These are phyloP conservation scores for Gymnobelideus leadbeateri DNA, from an alignment of 2,113 vertebrate genomes.

Conservation along the genomic window DNA sequence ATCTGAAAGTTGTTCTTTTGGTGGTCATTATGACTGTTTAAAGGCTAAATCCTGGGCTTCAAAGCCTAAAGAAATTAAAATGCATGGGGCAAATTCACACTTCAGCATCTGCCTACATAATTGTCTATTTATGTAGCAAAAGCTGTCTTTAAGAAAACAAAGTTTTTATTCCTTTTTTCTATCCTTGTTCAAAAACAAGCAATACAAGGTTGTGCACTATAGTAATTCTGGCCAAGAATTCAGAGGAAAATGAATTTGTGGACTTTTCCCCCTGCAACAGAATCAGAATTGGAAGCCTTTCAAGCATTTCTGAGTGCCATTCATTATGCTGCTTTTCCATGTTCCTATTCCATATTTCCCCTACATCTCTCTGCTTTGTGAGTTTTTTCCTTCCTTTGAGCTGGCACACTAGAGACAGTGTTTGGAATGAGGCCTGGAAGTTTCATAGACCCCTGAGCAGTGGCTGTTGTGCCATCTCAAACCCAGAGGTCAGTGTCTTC, in stretches of 20 bases:
- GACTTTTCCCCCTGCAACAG: conserved; percentile 35
- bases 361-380: background rate
- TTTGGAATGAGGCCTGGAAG: conserved; percentile 11
- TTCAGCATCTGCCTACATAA: conserved; percentile 77
- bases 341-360: conserved; percentile 13
- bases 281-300: conserved; percentile 37
- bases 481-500: background rate
- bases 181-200: conserved; percentile 41
- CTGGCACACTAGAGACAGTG: conserved; percentile 12
- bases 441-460: background rate
- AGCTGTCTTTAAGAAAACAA: conserved; percentile 77
- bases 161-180: conserved; percentile 42
- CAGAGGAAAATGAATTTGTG: conserved; percentile 54
- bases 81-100: conserved; percentile 79
- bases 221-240: conserved; percentile 68
- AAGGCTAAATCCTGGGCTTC: conserved; percentile 74
- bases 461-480: background rate
- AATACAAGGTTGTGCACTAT: conserved; percentile 61
- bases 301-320: background rate
- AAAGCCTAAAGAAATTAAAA: conserved; percentile 76
- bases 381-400: background rate
- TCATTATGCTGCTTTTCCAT: background rate
- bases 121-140: conserved; percentile 80
- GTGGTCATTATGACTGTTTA: conserved; percentile 72
- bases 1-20: conserved; percentile 66